Evolutionary conservation across 2,113 vertebrate species (phyloP).

Genomic region (Lepisosteus oculatus): DNA sequence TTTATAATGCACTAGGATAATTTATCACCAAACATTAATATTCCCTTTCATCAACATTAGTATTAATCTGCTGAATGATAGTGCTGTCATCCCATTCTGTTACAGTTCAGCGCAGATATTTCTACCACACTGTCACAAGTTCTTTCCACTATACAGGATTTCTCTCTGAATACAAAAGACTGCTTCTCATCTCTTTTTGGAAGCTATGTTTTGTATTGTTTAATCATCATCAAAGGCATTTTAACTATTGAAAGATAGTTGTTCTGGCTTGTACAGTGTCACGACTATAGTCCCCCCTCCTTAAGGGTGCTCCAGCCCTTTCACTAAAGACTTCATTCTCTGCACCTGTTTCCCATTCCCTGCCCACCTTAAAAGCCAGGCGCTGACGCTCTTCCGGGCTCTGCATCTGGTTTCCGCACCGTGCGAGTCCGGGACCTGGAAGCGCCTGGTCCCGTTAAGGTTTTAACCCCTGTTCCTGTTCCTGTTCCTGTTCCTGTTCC

Average conservation of each 20-base stretch:
- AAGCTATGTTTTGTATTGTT: neutral
- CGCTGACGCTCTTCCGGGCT: too few species aligned
- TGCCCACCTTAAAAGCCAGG: too few species aligned
- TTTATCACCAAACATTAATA: neutral
- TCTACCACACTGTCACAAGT: neutral
- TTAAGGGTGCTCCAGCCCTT: too few species aligned
- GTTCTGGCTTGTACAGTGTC: neutral
- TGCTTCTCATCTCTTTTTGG: neutral
- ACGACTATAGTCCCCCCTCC: too few species aligned
- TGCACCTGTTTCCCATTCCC: too few species aligned
- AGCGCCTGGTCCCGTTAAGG: too few species aligned
- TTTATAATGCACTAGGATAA: too few species aligned
- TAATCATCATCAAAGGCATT: slow-evolving; percentile 5
- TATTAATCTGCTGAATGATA: neutral
- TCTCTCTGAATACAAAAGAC: neutral
- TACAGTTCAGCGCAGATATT: neutral
- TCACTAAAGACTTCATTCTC: too few species aligned
- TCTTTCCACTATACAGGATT: neutral
- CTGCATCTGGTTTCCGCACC: too few species aligned
- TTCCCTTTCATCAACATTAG: neutral
- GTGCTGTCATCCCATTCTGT: neutral
- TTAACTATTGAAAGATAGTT: neutral
- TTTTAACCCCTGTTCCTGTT: too few species aligned
- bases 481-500: too few species aligned
- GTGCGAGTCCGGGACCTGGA: too few species aligned